Base-by-base conservation (phyloP, 1,140 invertebrate genomes). In the Sycophila sp. region DNA sequence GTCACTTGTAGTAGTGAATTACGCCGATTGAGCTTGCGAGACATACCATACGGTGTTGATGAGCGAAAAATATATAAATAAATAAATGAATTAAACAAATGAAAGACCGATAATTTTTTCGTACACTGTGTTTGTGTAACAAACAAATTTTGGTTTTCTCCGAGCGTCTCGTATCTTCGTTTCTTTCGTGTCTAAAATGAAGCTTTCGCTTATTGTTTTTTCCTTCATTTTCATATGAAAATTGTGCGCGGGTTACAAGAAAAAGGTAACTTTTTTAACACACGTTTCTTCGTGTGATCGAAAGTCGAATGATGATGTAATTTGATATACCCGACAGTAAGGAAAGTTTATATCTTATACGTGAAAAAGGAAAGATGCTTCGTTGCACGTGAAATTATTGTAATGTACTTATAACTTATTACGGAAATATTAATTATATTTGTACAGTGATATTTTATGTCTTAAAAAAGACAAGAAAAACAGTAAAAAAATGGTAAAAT, bases 11-110 rank as follows among this genome's bases (percentile, higher is more conserved):
- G 45, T 24, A 60, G 26, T 49, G n/a, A 69, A 62, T 40, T 40
- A 30, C 53, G 40, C 30, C 19, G 22, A 69, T 60, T 51, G 17
- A 62, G 58, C 56, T 62, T 69, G 32, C 47, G 19, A 68, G 59
- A 40, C 1, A 34, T 60, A 49, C 38, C 22, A 55, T 24, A 28
- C 24, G 24, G 36, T 17, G 49, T 45, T 36, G 24, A 45, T 56
- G 36, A 63, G 38, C 8, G 22, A 55, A 65, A 63, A 56, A 15
- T 40, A 45, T n/a, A 45, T 56, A 53, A 15, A 36, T 36, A 45
- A 70, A 63, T 63, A 47, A 42, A 30, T 36, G 2, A 40, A 53
- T 42, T 62, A n/a, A n/a, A n/a, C n/a, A n/a, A n/a, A n/a, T n/a
- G n/a, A n/a, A n/a, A n/a, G n/a, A n/a, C n/a, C n/a, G n/a, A n/a